A percentile compares a stretch with the other conserved stretches of the same genome.
These are phyloP conservation scores for Myioborus miniatus DNA, from an alignment of 2,797 vertebrate genomes.

Conservation along the genomic window DNA sequence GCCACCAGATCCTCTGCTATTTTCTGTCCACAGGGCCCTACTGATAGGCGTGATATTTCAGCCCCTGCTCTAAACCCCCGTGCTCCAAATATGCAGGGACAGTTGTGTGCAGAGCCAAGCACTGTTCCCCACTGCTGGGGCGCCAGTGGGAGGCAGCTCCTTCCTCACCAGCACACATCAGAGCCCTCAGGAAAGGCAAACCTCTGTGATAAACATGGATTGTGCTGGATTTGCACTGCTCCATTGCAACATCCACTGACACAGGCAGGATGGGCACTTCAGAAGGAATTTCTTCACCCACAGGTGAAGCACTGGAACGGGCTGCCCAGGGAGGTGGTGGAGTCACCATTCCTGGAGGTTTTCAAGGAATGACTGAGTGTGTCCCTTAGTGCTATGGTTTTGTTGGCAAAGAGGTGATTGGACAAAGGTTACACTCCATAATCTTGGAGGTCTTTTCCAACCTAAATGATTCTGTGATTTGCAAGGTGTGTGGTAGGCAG, in stretches of 20 bases:
- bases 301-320: neutral
- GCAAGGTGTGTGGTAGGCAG: neutral
- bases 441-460: neutral
- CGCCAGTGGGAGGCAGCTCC: neutral
- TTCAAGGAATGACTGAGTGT: neutral
- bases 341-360: neutral
- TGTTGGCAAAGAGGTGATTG: neutral
- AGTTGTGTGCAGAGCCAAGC: conserved; percentile 26
- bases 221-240: neutral
- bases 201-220: rapidly evolving
- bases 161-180: neutral
- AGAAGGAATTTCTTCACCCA: neutral
- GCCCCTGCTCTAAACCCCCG: neutral
- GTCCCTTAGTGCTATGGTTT: neutral
- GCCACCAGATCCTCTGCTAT: conserved; percentile 75
- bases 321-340: neutral
- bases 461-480: neutral
- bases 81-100: conserved; percentile 36
- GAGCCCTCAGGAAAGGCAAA: neutral
- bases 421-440: neutral
- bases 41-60: conserved; percentile 70
- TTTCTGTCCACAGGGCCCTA: conserved; percentile 57
- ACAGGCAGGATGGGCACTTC: neutral
- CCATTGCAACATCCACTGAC: rapidly evolving
- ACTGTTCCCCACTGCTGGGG: neutral